phyloP scores from a whole-genome alignment of 1,140 invertebrate genomes.

The Lutraria rhynchaena region DNA sequence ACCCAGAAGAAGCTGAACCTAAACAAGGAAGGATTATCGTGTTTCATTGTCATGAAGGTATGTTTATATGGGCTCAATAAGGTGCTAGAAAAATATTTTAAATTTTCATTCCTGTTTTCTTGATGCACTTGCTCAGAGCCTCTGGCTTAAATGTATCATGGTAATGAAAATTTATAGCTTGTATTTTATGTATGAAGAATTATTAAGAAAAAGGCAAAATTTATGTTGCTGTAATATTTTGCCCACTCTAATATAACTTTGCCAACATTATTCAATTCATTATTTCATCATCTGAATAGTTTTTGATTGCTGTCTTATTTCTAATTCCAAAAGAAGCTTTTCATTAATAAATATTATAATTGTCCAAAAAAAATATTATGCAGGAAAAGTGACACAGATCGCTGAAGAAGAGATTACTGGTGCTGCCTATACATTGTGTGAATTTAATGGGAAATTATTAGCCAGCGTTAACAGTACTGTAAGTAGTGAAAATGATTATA shows the following conservation, averaged over 20 bases:
- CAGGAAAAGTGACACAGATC: constrained; percentile 91
- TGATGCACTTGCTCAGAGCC: neutral
- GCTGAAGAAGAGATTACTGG: constrained; percentile 99
- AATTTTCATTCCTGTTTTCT: neutral
- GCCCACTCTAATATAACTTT: too few species aligned
- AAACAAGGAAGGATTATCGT: constrained; percentile 94
- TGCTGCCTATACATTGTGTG: constrained; percentile 90
- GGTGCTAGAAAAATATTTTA: neutral
- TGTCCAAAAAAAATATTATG: too few species aligned
- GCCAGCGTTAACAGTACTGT: constrained; percentile 98
- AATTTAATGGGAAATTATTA: constrained; percentile 95
- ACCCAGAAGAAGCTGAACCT: constrained; percentile 97
- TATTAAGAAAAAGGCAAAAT: too few species aligned
- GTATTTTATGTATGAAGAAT: neutral
- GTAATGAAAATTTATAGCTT: neutral
- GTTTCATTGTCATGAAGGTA: constrained; percentile 94
- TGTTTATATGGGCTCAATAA: neutral
- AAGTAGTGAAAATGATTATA: constrained; percentile 74
- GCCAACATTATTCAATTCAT: too few species aligned
- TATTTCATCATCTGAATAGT: too few species aligned
- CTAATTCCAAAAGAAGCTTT: too few species aligned
- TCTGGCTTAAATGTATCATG: neutral
- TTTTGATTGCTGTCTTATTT: too few species aligned
- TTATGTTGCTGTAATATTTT: too few species aligned
- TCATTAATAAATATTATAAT: too few species aligned